These are phyloP conservation scores for Orgyia antiqua DNA, from an alignment of 2,888 invertebrate genomes.

Conservation along the genomic window DNA sequence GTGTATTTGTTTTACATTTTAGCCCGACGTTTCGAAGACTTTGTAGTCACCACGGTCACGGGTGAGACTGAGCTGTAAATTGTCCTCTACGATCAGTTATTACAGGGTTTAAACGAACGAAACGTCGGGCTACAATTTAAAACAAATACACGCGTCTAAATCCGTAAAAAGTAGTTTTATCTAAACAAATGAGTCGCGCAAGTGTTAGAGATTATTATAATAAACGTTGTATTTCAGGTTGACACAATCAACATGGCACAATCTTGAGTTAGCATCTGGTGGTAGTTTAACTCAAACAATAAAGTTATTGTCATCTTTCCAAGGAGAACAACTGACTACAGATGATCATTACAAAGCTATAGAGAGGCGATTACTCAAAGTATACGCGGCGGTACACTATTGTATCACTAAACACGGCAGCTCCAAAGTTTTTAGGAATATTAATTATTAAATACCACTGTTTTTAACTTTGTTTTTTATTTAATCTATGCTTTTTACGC, in stretches of 20 bases:
- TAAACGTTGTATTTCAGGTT: slow-evolving; percentile 79
- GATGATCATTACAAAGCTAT: slow-evolving; percentile 86
- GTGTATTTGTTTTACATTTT: no score
- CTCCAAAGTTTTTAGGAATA: slow-evolving; percentile 55
- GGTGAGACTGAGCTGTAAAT: no score
- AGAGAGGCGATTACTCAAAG: slow-evolving; percentile 84
- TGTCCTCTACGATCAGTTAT: no score
- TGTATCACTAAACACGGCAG: slow-evolving; percentile 82
- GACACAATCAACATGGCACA: slow-evolving; percentile 83
- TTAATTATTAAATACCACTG: slow-evolving; percentile 10
- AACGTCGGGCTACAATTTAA: no score
- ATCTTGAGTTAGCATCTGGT: slow-evolving; percentile 83
- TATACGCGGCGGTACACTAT: slow-evolving; percentile 87
- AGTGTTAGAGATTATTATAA: no score
- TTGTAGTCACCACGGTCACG: no score
- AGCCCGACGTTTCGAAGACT: no score
- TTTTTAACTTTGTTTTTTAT: slow-evolving; percentile 1
- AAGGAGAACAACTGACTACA: slow-evolving; percentile 80
- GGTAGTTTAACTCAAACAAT: slow-evolving; percentile 81
- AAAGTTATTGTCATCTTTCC: slow-evolving; percentile 73
- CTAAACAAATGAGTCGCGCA: no score
- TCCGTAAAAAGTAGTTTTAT: no score
- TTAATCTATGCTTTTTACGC: background rate
- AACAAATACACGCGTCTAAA: no score
- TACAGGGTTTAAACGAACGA: no score